Evolutionary conservation across 1,140 invertebrate genomes (phyloP), one percentile per base, ranked within the genome.

Genomic region (Cotesia chilonis): DNA sequence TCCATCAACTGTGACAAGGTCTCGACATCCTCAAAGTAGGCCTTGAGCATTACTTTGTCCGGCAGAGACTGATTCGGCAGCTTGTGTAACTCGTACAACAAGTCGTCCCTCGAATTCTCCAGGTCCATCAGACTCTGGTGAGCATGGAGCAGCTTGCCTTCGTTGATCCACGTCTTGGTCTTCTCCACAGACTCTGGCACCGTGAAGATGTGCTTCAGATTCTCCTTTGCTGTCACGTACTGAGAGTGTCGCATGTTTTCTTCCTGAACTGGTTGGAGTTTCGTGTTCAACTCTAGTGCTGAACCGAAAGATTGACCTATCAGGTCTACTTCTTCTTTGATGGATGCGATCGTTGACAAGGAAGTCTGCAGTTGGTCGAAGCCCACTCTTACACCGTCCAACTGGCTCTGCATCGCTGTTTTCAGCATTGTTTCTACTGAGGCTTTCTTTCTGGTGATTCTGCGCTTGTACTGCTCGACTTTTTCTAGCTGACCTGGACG

Each of bases 361-460:
- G 95, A 94, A 37, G 90, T 90, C 77, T 95, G 91, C 12, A 99
- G 86, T 82, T 98, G 95, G 80, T 94, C 93, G n/a, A 99, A 90
- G 0, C 97, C 98, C 9, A 95, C 94, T 78, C 94, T 90, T 0
- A 99, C 97, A 0, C 97, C 97, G 88, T 99, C 98, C 52, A 99
- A 85, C 87, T 99, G 97, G 79, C 96, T 96, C 87, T 99, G 97
- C 88, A 99, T 96, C 4, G 96, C 96, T n/a, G 96, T 98, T 87
- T 99, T 98, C 14, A 99, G 85, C 90, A 98, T 95, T 10, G 97
- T 96, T 87, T 99, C 98, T 35, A 98, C 95, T 4, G 97, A 98
- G 1, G 95, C 95, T 87, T 98, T 94, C 74, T 96, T 95, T 14
- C 94, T 88, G 9, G 89, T 89, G 71, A 95, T 93, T 79, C 93